A percentile compares a stretch with the other conserved stretches of the same genome.
phyloP scores from a whole-genome alignment of 2,113 vertebrate genomes.

The human (Homo sapiens) region DNA sequence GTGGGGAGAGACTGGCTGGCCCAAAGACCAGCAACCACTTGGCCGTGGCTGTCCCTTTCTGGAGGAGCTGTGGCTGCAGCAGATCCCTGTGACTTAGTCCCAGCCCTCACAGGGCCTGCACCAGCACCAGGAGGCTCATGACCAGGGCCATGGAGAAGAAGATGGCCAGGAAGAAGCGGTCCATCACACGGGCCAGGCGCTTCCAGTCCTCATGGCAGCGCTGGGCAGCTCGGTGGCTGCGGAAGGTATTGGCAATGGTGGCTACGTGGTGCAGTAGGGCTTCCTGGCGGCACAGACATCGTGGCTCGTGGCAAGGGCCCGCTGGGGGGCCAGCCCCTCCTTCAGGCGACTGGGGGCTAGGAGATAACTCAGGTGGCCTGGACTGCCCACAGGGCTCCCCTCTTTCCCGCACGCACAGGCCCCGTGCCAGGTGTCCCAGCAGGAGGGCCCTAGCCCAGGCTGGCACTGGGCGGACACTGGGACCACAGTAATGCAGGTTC shows the following conservation, averaged over 20 bases:
- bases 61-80: not conserved
- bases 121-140: conserved; percentile 92
- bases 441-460: conserved; percentile 90
- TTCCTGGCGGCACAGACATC: conserved; percentile 84
- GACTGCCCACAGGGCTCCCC: conserved; percentile 76
- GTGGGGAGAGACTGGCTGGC: conserved; percentile 77
- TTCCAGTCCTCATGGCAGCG: conserved; percentile 90
- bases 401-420: conserved; percentile 91
- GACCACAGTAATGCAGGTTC: conserved; percentile 94
- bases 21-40: conserved; percentile 43
- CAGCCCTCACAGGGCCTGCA: conserved; percentile 86
- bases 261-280: conserved; percentile 86
- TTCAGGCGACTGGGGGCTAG: conserved; percentile 23
- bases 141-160: conserved; percentile 94
- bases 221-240: conserved; percentile 87
- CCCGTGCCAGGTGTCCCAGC: conserved; percentile 88
- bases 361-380: conserved; percentile 65
- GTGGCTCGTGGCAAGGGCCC: conserved; percentile 60
- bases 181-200: conserved; percentile 92
- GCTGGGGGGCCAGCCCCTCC: not conserved
- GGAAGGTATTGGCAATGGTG: conserved; percentile 89
- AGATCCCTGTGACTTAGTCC: not conserved
- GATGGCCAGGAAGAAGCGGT: conserved; percentile 94
- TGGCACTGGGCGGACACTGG: conserved; percentile 89
- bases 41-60: not conserved